Conservation (phyloP, 2,888 invertebrate species). For the Cactoblastis cactorum region DNA sequence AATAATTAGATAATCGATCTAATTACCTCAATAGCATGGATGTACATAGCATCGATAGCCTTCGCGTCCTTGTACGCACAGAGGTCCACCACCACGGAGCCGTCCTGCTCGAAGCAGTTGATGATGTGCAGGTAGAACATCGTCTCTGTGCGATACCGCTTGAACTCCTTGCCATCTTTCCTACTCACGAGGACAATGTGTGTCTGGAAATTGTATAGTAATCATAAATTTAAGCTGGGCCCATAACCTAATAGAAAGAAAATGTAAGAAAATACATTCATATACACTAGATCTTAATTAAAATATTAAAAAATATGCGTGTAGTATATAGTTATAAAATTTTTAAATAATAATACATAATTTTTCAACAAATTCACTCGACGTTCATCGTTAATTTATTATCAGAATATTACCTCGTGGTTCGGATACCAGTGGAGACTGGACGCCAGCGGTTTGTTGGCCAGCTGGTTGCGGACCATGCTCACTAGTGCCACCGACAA, state of each 20-base stretch:
- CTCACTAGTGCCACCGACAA: constrained; percentile 84
- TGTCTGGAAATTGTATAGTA: constrained; percentile 74
- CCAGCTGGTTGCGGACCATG: constrained; percentile 79
- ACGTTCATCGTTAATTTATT: no score
- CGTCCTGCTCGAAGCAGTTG: constrained; percentile 88
- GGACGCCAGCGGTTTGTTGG: constrained; percentile 82
- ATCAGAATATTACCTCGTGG: constrained; percentile 72
- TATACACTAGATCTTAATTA: no score
- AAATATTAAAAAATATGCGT: no score
- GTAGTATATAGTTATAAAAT: no score
- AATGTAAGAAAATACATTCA: no score
- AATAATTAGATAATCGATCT: no score
- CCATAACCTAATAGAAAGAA: no score
- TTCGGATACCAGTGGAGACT: constrained; percentile 88
- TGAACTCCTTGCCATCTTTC: constrained; percentile 74
- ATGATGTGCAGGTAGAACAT: constrained; percentile 93
- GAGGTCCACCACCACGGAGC: constrained; percentile 86
- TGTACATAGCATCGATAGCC: constrained; percentile 92
- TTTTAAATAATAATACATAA: no score
- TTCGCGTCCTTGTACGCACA: constrained; percentile 90
- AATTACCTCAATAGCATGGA: constrained; percentile 86
- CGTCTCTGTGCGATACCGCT: constrained; percentile 73
- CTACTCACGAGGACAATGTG: constrained; percentile 82
- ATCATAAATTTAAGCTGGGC: no score
- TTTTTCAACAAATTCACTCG: no score